Percentiles rank a stretch among this genome's conserved stretches.
These are phyloP conservation scores for Pachydiplax longipennis DNA, from an alignment of 2,888 invertebrate genomes.

Conservation along the genomic window DNA sequence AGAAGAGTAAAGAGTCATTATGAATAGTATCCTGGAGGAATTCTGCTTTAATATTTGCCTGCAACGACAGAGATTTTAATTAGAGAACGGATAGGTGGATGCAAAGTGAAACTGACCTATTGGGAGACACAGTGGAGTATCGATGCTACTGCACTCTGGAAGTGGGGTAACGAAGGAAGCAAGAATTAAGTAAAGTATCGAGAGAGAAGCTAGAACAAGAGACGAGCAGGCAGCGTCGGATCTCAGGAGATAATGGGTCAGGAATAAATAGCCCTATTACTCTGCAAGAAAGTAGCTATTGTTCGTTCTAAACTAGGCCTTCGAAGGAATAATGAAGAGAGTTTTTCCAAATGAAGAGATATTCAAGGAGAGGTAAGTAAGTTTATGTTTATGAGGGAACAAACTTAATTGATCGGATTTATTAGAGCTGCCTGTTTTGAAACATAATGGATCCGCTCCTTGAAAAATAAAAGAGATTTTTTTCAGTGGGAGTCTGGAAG, in stretches of 20 bases:
- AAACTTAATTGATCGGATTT: too few relatives aligned
- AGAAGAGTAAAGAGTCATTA: not conserved
- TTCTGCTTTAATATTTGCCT: not conserved
- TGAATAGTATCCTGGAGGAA: not conserved
- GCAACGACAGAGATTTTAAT: not conserved
- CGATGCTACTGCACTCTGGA: not conserved
- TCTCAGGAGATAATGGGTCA: conserved; percentile 15
- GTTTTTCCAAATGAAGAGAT: not conserved
- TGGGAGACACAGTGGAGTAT: not conserved
- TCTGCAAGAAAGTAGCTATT: not conserved
- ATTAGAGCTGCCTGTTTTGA: not conserved
- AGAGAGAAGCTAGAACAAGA: not conserved
- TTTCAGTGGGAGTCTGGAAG: too few relatives aligned
- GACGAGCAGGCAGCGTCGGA: not conserved
- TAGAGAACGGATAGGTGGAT: not conserved
- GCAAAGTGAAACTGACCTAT: not conserved
- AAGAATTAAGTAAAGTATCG: not conserved
- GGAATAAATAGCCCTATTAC: conserved; percentile 36
- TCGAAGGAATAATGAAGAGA: not conserved
- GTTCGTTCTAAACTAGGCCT: conserved; percentile 8
- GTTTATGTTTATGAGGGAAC: too few relatives aligned
- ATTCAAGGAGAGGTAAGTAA: not conserved
- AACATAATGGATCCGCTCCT: too few relatives aligned
- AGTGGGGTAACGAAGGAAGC: not conserved
- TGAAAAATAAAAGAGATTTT: too few relatives aligned